Evolutionary conservation across 2,797 vertebrate genomes (phyloP).

Genomic region (Spondyliosoma cantharus): DNA sequence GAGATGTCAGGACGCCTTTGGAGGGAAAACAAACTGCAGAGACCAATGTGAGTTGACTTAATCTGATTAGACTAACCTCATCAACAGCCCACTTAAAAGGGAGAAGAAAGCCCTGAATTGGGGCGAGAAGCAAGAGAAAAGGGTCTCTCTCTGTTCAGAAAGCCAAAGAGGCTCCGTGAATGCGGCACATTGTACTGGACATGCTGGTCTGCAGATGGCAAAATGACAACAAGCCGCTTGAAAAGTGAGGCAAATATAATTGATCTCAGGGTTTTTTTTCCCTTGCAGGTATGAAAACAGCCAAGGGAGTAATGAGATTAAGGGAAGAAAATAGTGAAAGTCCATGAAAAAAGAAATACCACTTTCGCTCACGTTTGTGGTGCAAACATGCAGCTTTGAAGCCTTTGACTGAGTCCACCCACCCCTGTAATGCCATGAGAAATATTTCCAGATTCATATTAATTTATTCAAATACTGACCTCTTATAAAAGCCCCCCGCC

Average conservation of each 20-base stretch:
- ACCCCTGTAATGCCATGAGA: slow-evolving; percentile 73
- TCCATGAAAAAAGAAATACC: slow-evolving; percentile 69
- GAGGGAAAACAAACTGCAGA: slow-evolving; percentile 91
- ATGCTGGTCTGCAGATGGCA: slow-evolving; percentile 91
- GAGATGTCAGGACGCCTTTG: slow-evolving; percentile 89
- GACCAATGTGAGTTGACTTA: slow-evolving; percentile 93
- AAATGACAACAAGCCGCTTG: slow-evolving; percentile 88
- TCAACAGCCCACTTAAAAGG: slow-evolving; percentile 91
- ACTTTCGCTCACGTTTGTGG: slow-evolving; percentile 73
- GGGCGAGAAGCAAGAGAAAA: slow-evolving; percentile 81
- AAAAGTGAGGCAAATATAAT: slow-evolving; percentile 87
- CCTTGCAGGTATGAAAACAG: slow-evolving; percentile 86
- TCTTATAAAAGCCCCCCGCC: slow-evolving; percentile 72
- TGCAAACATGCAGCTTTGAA: slow-evolving; percentile 77
- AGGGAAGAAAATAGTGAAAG: slow-evolving; percentile 75
- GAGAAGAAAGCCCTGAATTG: slow-evolving; percentile 88
- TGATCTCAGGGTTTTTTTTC: slow-evolving; percentile 73
- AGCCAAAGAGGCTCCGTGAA: slow-evolving; percentile 85
- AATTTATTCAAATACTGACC: slow-evolving; percentile 78
- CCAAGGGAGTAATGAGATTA: slow-evolving; percentile 84
- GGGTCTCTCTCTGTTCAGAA: slow-evolving; percentile 82
- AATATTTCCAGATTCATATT: slow-evolving; percentile 83
- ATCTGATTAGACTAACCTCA: slow-evolving; percentile 98
- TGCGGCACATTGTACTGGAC: slow-evolving; percentile 87
- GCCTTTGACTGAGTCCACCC: slow-evolving; percentile 58